Base-by-base conservation (phyloP, 1,140 invertebrate genomes). In the Drosophila neocordata region DNA sequence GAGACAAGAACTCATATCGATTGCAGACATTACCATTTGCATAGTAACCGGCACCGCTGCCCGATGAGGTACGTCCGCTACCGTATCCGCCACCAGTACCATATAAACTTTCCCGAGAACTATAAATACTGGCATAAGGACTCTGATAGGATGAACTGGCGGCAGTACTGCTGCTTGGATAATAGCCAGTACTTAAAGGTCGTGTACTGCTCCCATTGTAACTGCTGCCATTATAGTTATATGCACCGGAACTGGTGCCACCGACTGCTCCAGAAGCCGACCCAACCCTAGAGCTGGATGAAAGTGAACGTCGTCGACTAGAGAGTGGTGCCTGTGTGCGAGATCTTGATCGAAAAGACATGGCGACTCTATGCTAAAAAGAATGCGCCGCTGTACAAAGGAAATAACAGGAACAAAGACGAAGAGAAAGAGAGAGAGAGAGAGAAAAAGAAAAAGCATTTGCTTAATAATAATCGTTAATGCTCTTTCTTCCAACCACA, bases 331-430 rank as follows among this genome's bases (percentile, higher is more conserved):
- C 85, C 63, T 91, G 91, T 9, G 90, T 71, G 60, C 89, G 87
- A 55, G 91, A 65, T 75, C 91, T 83, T 65, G 91, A 91, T 48
- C 91, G 91, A 89, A 92, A 92, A 48, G 91, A 92, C 91, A 92
- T 92, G 53, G 51, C 77, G 58, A 38, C 3, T 11, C 41, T 20
- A 18, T 31, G 2, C 13, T 15, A 44, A 44, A 44, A 15, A 9
- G 13, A 44, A 44, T 11, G 7, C 41, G 7, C 4, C 0, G 41
- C 41, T 64, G 52, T 5, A 41, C 62, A 59, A 51, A 61, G 52
- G 67, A 13, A 15, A 48, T 12, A 4, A 15, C 24, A 15, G 9
- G 11, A 6, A 31, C 27, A 31, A 24, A 24, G 22, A 24, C 4
- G 22, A 4, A 24, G 27, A 31, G 4, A 6, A 6, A 31, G 27